Evolutionary conservation across 2,113 vertebrate genomes (phyloP), one percentile per base, ranked within the genome.

Genomic region (Phodopus roborovskii): DNA sequence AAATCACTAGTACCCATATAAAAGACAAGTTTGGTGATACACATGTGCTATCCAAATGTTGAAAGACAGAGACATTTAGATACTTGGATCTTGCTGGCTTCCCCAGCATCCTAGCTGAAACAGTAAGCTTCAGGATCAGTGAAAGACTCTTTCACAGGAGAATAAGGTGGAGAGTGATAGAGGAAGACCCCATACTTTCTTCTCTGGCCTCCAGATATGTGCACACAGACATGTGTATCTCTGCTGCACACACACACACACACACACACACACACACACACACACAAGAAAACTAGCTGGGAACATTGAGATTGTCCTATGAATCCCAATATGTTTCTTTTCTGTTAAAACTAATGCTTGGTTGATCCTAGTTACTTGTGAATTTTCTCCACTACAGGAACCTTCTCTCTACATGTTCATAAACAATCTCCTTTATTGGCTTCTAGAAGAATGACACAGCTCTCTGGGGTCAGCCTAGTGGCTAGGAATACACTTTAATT

Each of bases 321-420:
- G 3, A 84, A 58, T 96, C 62, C 17, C 58, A 60, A 60, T 56
- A 56, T 56, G 53, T 56, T 56, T 56, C 20, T 95, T 93, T 91
- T 90, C 62, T 86, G 74, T 82, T 85, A 68, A 77, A 90, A 86
- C 58, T 17, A 81, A 33, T 58, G n/a, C 6, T 94, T 96, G 15
- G 53, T 58, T 83, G 39, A 73, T 62, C 42, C 56, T 22, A 86
- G 36, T 64, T n/a, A 90, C 20, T 68, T 66, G 62, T 74, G 53
- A 56, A 70, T 88, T 70, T 90, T 89, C 83, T 90, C 42, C 16
- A n/a, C 73, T 78, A 19, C 20, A 78, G 42, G 91, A 45, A 95
- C 64, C 6, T 79, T 71, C 45, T 86, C 12, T 93, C 39, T 33
- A 79, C 10, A 36, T 71, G 17, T 70, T 79, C 56, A 78, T 91